Base-by-base conservation (phyloP, 2,888 invertebrate genomes). In the Colostygia pectinataria region DNA sequence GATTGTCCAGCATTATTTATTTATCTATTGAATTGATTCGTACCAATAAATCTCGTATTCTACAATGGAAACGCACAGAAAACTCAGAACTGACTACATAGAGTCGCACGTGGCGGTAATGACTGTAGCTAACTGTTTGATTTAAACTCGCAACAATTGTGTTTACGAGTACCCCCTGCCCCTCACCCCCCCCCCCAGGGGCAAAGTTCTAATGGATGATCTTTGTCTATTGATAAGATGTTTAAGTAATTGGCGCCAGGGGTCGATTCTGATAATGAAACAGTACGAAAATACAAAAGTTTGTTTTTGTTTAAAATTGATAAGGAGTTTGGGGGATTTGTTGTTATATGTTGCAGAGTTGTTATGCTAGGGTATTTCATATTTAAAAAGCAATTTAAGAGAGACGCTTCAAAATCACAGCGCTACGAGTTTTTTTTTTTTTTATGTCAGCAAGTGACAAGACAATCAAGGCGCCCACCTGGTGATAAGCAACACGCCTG, bases 101-200 rank as follows among this genome's bases (percentile, higher is more conserved):
- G 62, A 69, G 83, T 72, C 77, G 80, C 89, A 89, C 87, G 86
- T 89, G 89, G 74, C 77, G 62, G 63, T 87, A 89, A 89, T 82
- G 88, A 85, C 86, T 86, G 72, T 63, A 68, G 66, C 71, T 67
- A 84, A 83, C 82, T 80, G 86, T 89, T 88, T 89, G 89, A 89
- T 89, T 89, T 89, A 89, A 85, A 84, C 80, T 82, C 77, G 80
- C 80, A 79, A 84, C 87, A 84, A 86, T 85, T 86, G 86, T 87
- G 83, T 88, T 83, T 85, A 83, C 77, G 80, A 74, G 37, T 47
- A 48, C 60, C 61, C 32, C 33, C 34, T 15, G 46, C 31, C 34
- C 27, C 33, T 39, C 41, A 32, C 24, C 32, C 13, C 23, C 25
- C 34, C 40, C 44, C 53, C 33, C 38, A 15, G 49, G 46, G 46